These are phyloP conservation scores for Lepetodrilus schrolli DNA, from an alignment of 2,888 invertebrate species.

Conservation along the genomic window DNA sequence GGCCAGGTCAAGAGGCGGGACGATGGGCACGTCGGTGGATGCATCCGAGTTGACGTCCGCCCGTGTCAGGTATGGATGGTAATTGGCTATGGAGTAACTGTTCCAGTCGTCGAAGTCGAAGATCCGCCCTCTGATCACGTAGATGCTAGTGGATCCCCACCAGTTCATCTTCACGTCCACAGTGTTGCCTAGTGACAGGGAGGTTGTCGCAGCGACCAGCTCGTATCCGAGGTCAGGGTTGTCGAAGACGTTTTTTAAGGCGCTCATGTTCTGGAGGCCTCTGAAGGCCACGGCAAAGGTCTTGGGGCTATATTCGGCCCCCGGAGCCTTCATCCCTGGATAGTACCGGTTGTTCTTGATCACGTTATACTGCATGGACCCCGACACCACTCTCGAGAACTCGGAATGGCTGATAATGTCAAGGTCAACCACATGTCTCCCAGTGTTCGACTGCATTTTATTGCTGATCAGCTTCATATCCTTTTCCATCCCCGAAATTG, in stretches of 20 bases:
- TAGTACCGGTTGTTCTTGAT: slow-evolving; percentile 56
- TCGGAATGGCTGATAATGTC: slow-evolving; percentile 93
- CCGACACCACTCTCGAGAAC: slow-evolving; percentile 83
- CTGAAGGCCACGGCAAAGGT: slow-evolving; percentile 89
- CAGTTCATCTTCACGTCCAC: slow-evolving; percentile 94
- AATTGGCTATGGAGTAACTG: slow-evolving; percentile 94
- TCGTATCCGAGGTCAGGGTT: slow-evolving; percentile 83
- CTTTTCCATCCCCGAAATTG: slow-evolving; percentile 93
- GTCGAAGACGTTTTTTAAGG: slow-evolving; percentile 91
- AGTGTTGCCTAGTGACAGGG: slow-evolving; percentile 89
- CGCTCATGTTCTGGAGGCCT: slow-evolving; percentile 94
- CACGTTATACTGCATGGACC: slow-evolving; percentile 75
- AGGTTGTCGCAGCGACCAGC: slow-evolving; percentile 88
- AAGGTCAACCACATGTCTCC: slow-evolving; percentile 89
- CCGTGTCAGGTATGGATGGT: slow-evolving; percentile 88
- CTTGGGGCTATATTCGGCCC: slow-evolving; percentile 57
- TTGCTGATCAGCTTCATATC: slow-evolving; percentile 89
- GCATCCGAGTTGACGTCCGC: slow-evolving; percentile 54
- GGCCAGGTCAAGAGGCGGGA: slow-evolving; percentile 56
- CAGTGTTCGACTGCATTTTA: slow-evolving; percentile 85
- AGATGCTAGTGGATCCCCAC: slow-evolving; percentile 91
- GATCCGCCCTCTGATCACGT: slow-evolving; percentile 86
- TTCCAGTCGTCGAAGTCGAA: slow-evolving; percentile 99
- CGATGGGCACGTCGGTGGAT: slow-evolving; percentile 53
- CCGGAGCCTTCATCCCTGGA: slow-evolving; percentile 39